phyloP scores from a whole-genome alignment of 2,113 vertebrate genomes.

The Eublepharis macularius region DNA sequence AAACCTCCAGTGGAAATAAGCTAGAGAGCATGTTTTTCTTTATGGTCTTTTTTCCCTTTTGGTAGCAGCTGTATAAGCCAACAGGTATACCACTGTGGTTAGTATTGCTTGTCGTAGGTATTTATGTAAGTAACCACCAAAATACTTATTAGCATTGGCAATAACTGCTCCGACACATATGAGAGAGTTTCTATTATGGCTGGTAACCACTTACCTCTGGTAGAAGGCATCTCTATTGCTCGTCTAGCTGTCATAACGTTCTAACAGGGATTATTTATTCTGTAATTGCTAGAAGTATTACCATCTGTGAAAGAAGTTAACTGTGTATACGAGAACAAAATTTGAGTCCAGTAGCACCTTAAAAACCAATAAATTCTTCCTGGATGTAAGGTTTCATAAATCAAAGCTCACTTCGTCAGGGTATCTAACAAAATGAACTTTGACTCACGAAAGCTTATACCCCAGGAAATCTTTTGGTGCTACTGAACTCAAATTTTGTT shows the following conservation, averaged over 20 bases:
- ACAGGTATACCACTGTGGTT: background rate
- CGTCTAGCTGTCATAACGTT: background rate
- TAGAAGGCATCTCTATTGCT: background rate
- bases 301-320: background rate
- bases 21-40: background rate
- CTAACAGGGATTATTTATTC: background rate
- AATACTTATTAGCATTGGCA: background rate
- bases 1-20: background rate
- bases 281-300: background rate
- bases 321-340: no score
- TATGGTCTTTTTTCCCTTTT: conserved; percentile 15
- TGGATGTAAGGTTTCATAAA: no score
- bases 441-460: no score
- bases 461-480: no score
- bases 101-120: background rate
- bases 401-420: no score
- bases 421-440: no score
- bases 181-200: background rate
- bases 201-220: no score
- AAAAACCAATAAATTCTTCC: no score
- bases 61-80: background rate
- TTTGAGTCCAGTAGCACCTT: no score
- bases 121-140: background rate
- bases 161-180: background rate
- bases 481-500: no score